phyloP scores from a whole-genome alignment of 1,140 invertebrate genomes.

The Nautilus pompilius region DNA sequence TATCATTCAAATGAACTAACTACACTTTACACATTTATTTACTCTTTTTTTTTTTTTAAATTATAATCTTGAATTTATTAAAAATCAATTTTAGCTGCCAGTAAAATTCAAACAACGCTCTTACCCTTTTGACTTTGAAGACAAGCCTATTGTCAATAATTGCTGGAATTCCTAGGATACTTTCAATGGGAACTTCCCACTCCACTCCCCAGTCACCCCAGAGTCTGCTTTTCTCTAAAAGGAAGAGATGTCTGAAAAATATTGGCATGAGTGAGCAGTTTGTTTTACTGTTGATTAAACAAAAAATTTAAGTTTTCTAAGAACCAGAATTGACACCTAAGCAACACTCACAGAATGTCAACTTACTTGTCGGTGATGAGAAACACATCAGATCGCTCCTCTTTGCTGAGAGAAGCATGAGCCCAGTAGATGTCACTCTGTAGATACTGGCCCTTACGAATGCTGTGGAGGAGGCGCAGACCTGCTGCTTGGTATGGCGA shows the following conservation, averaged over 20 bases:
- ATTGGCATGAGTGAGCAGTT: no score
- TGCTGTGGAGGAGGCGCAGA: slow-evolving; percentile 58
- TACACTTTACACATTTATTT: no score
- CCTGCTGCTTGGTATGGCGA: slow-evolving; percentile 66
- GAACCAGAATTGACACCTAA: no score
- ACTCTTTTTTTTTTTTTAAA: no score
- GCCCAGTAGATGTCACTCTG: slow-evolving; percentile 46
- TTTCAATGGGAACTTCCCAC: slow-evolving; percentile 68
- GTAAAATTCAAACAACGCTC: no score
- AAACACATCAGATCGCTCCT: slow-evolving; percentile 43
- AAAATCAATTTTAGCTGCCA: no score
- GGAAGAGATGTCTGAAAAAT: slow-evolving; percentile 68
- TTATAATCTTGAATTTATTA: no score
- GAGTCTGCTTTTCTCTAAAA: slow-evolving; percentile 68
- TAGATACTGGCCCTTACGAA: slow-evolving; percentile 36
- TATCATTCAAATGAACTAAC: no score
- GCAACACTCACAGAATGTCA: no score
- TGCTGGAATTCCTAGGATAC: slow-evolving; percentile 67
- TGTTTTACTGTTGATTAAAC: no score
- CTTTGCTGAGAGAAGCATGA: slow-evolving; percentile 46
- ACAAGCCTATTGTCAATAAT: slow-evolving; percentile 66
- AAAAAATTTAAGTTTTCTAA: no score
- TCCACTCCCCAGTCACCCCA: slow-evolving; percentile 75
- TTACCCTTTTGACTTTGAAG: slow-evolving; percentile 71
- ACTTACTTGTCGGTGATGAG: slow-evolving; percentile 47